Evolutionary conservation across 30 jellyfish, hydroid and myxozoan genomes (phyloP), one percentile per base, ranked within the genome.

Genomic region (Mastigias papua): DNA sequence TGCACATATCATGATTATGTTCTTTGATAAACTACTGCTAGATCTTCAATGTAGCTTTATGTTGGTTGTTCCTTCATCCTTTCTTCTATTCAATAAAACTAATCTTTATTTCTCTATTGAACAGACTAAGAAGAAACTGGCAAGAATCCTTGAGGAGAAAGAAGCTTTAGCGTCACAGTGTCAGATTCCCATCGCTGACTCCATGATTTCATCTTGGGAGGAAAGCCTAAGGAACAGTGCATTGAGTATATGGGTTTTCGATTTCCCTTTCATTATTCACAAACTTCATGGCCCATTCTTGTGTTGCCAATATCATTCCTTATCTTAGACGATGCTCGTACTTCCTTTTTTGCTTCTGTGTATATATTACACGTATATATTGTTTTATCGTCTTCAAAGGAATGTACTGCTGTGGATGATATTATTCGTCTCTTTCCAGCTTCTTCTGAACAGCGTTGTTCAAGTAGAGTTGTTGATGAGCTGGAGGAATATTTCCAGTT

Each of bases 401-500:
- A 37, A 37, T 37, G 54, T 37, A 37, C 6, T 6, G 6, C 10
- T 37, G 11, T 37, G 54, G 10, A 37, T 37, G 54, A 37, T 37
- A 37, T 37, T 37, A 6, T 11, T 37, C 54, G 11, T 37, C 54
- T 37, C 54, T 69, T 80, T 64, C 33, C 72, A 80, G 90, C 81
- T 23, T 80, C 90, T 2, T 80, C 63, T 23, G 48, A 61, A 15
- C 80, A 78, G 42, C 90, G 62, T 20, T 60, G 70, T 48, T 60
- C 90, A 9, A 26, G n/a, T 49, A 28, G 80, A 19, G 81, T 80
- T 5, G 90, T 63, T 20, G 62, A 80, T 57, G 73, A 80, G 57
- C 71, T 80, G 25, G 90, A 78, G 21, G 71, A 60, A 23, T 80
- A 60, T 48, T 62, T 30, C 69, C 61, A 64, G 48, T 48, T 80